Evolutionary conservation across 35 echinoderm and acorn worm genomes (phyloP).

Genomic region (Ophiothrix spiculata): DNA sequence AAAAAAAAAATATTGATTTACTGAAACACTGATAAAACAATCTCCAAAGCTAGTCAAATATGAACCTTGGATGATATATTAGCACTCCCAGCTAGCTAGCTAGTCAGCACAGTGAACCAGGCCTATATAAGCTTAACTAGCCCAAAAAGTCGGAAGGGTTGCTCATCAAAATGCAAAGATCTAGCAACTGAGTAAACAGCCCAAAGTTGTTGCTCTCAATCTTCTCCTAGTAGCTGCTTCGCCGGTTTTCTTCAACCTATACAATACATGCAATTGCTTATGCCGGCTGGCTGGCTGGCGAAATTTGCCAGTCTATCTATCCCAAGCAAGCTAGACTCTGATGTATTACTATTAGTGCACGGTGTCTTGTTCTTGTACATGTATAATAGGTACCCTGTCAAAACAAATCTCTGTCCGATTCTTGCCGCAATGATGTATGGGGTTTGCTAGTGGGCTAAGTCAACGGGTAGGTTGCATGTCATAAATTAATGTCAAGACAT

Average conservation of each 20-base stretch:
- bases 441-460: background rate
- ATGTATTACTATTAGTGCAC: background rate
- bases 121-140: background rate
- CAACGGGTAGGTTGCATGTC: background rate
- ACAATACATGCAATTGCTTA: background rate
- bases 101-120: background rate
- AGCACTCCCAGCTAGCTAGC: background rate
- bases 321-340: background rate
- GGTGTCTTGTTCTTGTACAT: background rate
- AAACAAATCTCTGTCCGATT: constrained; percentile 7
- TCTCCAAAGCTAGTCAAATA: too few species aligned
- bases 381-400: background rate
- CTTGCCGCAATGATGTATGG: background rate
- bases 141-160: background rate
- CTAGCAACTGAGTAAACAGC: background rate
- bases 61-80: background rate
- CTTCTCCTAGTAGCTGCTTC: background rate
- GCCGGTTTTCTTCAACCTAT: too few species aligned
- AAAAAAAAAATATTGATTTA: too few species aligned
- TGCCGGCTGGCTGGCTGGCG: background rate
- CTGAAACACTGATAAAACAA: too few species aligned
- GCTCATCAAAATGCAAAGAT: background rate
- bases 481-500: background rate
- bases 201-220: background rate
- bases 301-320: background rate